phyloP scores from a whole-genome alignment of 2,888 invertebrate species.

The Zygogramma bicolorata region DNA sequence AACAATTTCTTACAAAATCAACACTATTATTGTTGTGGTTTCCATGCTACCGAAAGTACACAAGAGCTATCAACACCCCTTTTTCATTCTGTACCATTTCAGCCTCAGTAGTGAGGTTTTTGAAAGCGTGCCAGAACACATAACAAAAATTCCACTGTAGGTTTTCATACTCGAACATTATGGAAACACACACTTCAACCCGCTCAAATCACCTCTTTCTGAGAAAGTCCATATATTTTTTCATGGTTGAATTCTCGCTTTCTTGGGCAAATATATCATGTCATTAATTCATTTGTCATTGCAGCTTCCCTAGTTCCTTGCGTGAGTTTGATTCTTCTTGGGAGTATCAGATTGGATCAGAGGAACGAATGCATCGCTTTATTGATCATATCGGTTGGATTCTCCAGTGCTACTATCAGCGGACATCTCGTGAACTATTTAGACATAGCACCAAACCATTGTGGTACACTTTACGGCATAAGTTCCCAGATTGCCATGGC shows the following conservation, averaged over 20 bases:
- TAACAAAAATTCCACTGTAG: too few species aligned
- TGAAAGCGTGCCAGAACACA: too few species aligned
- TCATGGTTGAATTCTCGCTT: background rate
- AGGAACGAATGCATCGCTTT: conserved; percentile 73
- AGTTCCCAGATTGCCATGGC: conserved; percentile 83
- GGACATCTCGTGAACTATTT: conserved; percentile 85
- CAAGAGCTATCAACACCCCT: too few species aligned
- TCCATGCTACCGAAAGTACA: too few species aligned
- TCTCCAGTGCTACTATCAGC: conserved; percentile 80
- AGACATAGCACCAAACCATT: conserved; percentile 85
- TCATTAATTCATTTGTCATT: conserved; percentile 60
- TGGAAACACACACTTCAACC: too few species aligned
- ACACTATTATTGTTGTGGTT: too few species aligned
- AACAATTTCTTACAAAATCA: too few species aligned
- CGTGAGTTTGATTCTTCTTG: conserved; percentile 72
- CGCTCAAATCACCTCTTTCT: too few species aligned
- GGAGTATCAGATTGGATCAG: conserved; percentile 54
- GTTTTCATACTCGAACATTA: too few species aligned
- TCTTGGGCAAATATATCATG: too few species aligned
- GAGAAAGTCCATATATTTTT: conserved; percentile 11
- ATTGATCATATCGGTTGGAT: conserved; percentile 78
- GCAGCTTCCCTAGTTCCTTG: conserved; percentile 70
- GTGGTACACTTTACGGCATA: conserved; percentile 86
- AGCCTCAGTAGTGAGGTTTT: too few species aligned
- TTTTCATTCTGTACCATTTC: too few species aligned